phyloP scores from a whole-genome alignment of 2,113 vertebrate genomes.

The Ceratotherium simum region DNA sequence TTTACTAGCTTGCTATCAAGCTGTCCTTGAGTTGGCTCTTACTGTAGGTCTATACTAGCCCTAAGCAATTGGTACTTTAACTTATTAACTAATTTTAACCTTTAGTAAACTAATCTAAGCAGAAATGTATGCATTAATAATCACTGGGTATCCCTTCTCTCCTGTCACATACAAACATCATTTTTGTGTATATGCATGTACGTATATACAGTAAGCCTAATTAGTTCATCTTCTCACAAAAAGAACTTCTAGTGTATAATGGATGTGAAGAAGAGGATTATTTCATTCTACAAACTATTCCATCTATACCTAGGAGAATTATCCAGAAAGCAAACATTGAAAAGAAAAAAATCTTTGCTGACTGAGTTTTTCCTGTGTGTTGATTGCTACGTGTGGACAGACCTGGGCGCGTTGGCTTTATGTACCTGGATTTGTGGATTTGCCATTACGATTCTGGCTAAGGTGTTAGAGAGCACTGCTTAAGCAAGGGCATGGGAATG shows the following conservation, averaged over 20 bases:
- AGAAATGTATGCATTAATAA: background rate
- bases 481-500: background rate
- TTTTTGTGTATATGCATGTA: background rate
- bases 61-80: background rate
- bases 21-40: background rate
- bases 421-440: background rate
- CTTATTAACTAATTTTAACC: background rate
- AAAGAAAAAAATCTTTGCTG: background rate
- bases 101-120: background rate
- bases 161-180: background rate
- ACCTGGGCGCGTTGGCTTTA: background rate
- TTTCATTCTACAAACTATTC: background rate
- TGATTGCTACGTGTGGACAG: background rate
- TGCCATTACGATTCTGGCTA: background rate
- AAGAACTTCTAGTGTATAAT: background rate
- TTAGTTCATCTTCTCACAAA: background rate
- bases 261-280: background rate
- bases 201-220: background rate
- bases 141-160: background rate
- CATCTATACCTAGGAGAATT: background rate
- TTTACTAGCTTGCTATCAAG: background rate
- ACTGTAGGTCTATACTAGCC: background rate
- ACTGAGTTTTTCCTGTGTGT: background rate
- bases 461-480: background rate
- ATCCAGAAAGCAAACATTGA: background rate